A percentile compares a stretch with the other conserved stretches of the same genome.
Evolutionary conservation across 2,797 vertebrate species (phyloP).

Genomic region (Lophotriccus pileatus): DNA sequence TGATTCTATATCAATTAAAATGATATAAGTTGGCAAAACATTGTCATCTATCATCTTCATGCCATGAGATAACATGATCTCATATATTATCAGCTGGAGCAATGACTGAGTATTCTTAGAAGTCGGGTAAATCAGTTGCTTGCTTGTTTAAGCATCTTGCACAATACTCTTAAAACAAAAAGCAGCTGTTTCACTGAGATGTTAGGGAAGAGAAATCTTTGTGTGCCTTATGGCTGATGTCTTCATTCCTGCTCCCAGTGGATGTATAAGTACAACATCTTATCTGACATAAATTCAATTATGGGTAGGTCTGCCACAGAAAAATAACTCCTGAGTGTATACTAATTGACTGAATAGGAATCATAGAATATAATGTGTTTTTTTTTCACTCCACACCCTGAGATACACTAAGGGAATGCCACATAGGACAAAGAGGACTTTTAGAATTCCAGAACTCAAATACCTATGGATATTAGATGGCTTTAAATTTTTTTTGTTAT

Average conservation of each 20-base stretch:
- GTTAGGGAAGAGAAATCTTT: neutral
- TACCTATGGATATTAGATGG: neutral
- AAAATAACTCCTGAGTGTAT: constrained; percentile 5
- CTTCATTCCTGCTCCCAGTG: constrained; percentile 34
- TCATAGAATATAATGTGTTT: neutral
- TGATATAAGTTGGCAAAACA: neutral
- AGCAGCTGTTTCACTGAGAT: constrained; percentile 1
- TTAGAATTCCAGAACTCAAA: neutral
- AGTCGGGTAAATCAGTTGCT: neutral
- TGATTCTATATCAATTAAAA: neutral
- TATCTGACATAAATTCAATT: constrained; percentile 56
- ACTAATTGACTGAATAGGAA: neutral
- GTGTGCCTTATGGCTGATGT: constrained; percentile 18
- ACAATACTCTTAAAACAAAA: neutral
- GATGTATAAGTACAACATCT: constrained; percentile 10
- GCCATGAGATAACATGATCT: neutral
- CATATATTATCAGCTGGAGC: neutral
- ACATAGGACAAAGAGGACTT: neutral
- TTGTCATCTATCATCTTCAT: neutral
- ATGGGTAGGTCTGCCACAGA: constrained; percentile 10
- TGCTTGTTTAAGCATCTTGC: neutral
- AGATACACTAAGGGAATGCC: neutral
- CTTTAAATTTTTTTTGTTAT: neutral
- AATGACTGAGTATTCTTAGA: neutral
- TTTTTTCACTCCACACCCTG: neutral